phyloP scores from a whole-genome alignment of 2,888 invertebrate species.

The Tetranychus piercei region DNA sequence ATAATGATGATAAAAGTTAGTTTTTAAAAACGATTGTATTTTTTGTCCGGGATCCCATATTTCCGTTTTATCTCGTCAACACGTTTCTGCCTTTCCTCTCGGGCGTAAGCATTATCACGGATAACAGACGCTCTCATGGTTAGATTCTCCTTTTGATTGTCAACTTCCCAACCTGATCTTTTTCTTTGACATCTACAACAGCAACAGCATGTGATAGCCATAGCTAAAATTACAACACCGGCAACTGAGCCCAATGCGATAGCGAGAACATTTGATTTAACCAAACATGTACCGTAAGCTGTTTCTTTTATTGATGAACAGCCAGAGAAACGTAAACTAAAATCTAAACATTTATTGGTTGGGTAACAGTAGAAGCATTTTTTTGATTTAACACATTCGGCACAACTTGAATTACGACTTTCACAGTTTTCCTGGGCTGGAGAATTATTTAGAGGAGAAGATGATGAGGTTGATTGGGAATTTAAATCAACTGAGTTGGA shows the following conservation, averaged over 20 bases:
- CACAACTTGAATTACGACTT: not conserved
- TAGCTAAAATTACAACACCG: not conserved
- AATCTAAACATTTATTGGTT: not conserved
- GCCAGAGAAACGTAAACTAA: not conserved
- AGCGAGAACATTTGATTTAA: not conserved
- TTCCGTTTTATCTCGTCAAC: not conserved
- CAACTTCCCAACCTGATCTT: not conserved
- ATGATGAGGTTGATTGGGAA: not conserved
- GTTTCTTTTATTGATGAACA: not conserved
- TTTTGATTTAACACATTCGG: not conserved
- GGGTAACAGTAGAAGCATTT: not conserved
- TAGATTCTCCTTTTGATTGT: not conserved
- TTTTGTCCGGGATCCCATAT: not conserved
- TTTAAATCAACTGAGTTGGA: not conserved
- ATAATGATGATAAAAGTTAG: not conserved
- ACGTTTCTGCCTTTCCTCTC: not conserved
- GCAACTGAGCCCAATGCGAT: not conserved
- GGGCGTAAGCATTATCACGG: not conserved
- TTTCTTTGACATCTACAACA: not conserved
- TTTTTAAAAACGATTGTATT: not conserved
- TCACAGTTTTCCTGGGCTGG: not conserved
- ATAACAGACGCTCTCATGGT: not conserved
- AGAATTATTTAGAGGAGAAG: not conserved
- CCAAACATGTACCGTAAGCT: not conserved
- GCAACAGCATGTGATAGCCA: not conserved